Base-by-base conservation (phyloP, 2,113 vertebrate species). In the Erythrocebus patas region DNA sequence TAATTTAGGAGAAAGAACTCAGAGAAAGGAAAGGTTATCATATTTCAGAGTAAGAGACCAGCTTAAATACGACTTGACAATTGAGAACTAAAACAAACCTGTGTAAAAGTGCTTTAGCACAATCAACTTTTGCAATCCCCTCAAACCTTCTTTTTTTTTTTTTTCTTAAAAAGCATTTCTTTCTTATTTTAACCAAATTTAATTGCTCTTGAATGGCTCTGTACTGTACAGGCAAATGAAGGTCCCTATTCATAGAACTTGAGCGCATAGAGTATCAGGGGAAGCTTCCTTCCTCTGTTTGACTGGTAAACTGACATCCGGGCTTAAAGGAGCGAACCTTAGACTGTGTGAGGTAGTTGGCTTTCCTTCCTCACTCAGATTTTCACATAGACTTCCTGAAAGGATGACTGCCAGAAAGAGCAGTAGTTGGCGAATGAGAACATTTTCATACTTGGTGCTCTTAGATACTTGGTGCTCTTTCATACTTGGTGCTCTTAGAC, bases 41-140 rank as follows among this genome's bases (percentile, higher is more conserved):
- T 95, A 93, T 98, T 98, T 98, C 98, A 98, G 97, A 98, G 98
- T 87, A 97, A 97, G 98, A 98, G 96, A 98, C 97, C 89, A 96
- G 96, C 96, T 98, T 97, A 98, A 98, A 97, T 96, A 97, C 92
- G 64, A 90, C 96, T 97, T 93, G 97, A 97, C 96, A 98, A 97
- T 96, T 97, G 98, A 95, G 98, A 98, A 95, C 97, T 97, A 95
- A 98, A 98, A 96, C 97, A 98, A 97, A 97, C 93, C 92, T 93
- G 43, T 95, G 93, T 95, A 96, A 96, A 96, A 98, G 96, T 97
- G 97, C 97, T 98, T 97, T 90, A 68, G 96, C 83, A 97, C 94
- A 97, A 97, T 98, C 95, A 97, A 96, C 96, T 95, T 95, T 98
- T 96, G 97, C 97, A 96, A 48, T 97, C 93, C 97, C 89, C 75